Percentiles rank a stretch among this genome's conserved stretches.
phyloP scores from a whole-genome alignment of 2,113 vertebrate genomes.

The Pelmatolapia mariae region DNA sequence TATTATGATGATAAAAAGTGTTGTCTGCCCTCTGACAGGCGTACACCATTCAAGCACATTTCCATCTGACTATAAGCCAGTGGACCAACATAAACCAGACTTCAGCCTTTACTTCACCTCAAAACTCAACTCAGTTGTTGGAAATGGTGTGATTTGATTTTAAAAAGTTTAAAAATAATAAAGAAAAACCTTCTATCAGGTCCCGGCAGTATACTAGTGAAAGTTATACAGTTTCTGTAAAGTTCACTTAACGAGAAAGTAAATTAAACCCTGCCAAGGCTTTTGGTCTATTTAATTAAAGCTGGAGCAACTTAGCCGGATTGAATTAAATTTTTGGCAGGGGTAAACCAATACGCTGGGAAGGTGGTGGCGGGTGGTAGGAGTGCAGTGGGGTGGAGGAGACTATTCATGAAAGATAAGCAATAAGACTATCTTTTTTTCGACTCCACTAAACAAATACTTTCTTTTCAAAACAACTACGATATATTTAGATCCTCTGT shows the following conservation, averaged over 20 bases:
- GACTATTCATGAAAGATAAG: conserved; percentile 40
- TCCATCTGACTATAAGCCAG: conserved; percentile 4
- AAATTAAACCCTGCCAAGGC: conserved; percentile 54
- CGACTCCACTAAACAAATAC: not conserved
- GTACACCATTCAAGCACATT: not conserved
- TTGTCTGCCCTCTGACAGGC: conserved; percentile 28
- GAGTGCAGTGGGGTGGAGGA: not conserved
- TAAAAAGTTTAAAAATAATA: not conserved
- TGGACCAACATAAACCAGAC: conserved; percentile 5
- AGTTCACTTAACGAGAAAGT: conserved; percentile 50
- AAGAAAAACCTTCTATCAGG: not conserved
- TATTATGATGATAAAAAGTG: conserved; percentile 61
- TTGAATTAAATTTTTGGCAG: conserved; percentile 68
- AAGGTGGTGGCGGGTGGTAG: conserved; percentile 13
- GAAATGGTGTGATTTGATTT: not conserved
- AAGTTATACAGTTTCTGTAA: conserved; percentile 32
- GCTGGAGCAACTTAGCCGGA: conserved; percentile 55
- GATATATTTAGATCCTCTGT: not conserved
- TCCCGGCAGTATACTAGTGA: not conserved
- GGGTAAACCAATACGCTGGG: conserved; percentile 49
- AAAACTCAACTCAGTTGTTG: not conserved
- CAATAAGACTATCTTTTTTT: not conserved
- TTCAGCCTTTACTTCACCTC: not conserved
- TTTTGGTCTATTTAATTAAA: conserved; percentile 67
- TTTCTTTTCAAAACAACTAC: not conserved